Base-by-base conservation (phyloP, 2,888 invertebrate genomes). In the Trissolcus japonicus region DNA sequence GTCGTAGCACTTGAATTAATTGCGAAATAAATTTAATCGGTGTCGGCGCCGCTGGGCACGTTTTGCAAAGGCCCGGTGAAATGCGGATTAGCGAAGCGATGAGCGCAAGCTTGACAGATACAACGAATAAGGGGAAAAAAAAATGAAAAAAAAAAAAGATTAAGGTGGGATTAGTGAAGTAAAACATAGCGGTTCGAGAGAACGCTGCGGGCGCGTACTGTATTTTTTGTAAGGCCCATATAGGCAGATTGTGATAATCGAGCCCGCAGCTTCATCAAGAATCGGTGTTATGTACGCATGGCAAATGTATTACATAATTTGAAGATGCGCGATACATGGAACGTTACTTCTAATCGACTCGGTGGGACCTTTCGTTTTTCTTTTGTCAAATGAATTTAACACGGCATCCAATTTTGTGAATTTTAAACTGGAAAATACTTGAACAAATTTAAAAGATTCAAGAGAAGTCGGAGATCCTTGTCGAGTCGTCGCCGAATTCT, bases 171-270 rank as follows among this genome's bases (percentile, higher is more conserved):
- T 57, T 59, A 61, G 61, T 35, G 9, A 35, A 66, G 65, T 14
- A 67, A 61, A 41, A 66, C 62, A 51, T 51, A 17, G 54, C 46
- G 79, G 74, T 78, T 79, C 68, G 57, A 79, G 83, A 83, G 79
- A 80, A 81, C 81, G 83, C 80, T 83, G 83, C 83, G 83, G 82
- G 81, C 81, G 80, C 83, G 84, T 85, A 87, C 84, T 85, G 87
- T 89, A 89, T 89, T 88, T 88, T 88, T 88, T 88, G 88, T 88
- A 88, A 84, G 87, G 86, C 88, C 83, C 79, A 82, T 81, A 83
- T 79, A 83, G 88, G 85, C 88, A 85, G 85, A 89, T 89, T 89
- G 88, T 89, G 88, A 89, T 89, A 89, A 86, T 82, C 85, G 86
- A 84, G 86, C 85, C 86, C 85, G 86, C 85, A 86, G 80, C 85